Evolutionary conservation across 1,140 invertebrate species (phyloP), one percentile per base, ranked within the genome.

Genomic region (Aphidius ervi): DNA sequence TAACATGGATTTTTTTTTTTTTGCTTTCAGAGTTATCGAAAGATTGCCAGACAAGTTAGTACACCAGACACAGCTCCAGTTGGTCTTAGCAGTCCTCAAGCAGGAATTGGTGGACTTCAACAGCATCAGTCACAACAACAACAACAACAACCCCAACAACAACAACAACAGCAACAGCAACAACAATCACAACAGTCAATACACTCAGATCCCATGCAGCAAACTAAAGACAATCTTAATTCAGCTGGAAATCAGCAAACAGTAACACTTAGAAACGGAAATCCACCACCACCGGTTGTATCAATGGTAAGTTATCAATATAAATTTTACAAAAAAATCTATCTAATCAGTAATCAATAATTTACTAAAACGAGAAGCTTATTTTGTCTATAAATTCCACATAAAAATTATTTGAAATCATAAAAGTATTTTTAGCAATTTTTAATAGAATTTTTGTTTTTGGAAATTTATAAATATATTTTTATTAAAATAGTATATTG

Each of bases 191-290:
- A 65, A 47, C 67, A 64, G 56, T 37, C 67, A 52, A 65, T 78
- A 49, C 77, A 78, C 68, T 61, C 70, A 20, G 78, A 80, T 65
- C 74, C 75, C 57, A 80, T 80, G 78, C 77, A 80, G 75, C 77
- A 80, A 58, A 70, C 76, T 62, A 80, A 80, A 69, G 78, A 80
- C 67, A 76, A 70, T 69, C 71, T 80, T 8, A 78, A 78, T 66
- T 68, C 75, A 40, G 71, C 70, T 67, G 71, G 70, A 63, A 74
- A 68, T 68, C 78, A 79, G 67, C 77, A 78, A 72, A 63, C 77
- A 56, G 73, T 72, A 56, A 64, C 70, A 54, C 70, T 80, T 43
- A 72, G 78, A 59, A 80, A 80, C 72, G 78, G 78, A 54, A 78
- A 78, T 61, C 72, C 76, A 48, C 75, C 72, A 40, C 74, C 78